Evolutionary conservation across 2,888 invertebrate species (phyloP), one percentile per base, ranked within the genome.

Genomic region (Rhorus exstirpatorius): DNA sequence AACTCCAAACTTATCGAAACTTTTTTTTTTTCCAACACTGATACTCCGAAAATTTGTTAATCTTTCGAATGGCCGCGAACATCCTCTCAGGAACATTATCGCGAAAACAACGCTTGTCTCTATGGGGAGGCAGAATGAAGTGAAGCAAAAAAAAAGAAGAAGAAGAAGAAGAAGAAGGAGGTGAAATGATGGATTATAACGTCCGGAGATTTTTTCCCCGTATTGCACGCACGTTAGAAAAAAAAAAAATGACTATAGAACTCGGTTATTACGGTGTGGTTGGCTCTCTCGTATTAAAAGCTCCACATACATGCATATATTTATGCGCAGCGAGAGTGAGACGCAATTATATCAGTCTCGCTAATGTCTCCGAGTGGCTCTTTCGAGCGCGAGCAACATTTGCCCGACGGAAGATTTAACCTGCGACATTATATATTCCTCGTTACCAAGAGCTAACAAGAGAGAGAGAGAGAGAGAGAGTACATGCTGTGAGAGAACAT

Each of bases 321-420:
- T n/a, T n/a, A n/a, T n/a, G n/a, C n/a, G n/a, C n/a, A 31, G 26
- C 65, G 21, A 63, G 49, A 46, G 79, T 71, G 72, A 79, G 74
- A 84, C 61, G 82, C 80, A 84, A 84, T 86, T 83, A 83, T 68
- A 44, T 63, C 71, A 49, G 79, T 78, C 58, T 68, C 76, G 83
- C 80, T 84, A 84, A 84, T 86, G 83, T 84, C 79, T 78, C 63
- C 79, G 70, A 75, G 82, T 82, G 82, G 75, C 79, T 76, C 75
- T 75, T 74, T 81, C 71, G 84, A 81, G 82, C 76, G 81, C 6
- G 78, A 68, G 76, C 83, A 58, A 82, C 75, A 46, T 76, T 76
- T 80, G 74, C 74, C 81, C 76, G 84, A 83, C 84, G 85, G 80
- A 84, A 85, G 86, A 86, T 86, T 86, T 85, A 86, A 80, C 78